Evolutionary conservation across 2,113 vertebrate genomes (phyloP).

Genomic region (Seriola quinqueradiata): DNA sequence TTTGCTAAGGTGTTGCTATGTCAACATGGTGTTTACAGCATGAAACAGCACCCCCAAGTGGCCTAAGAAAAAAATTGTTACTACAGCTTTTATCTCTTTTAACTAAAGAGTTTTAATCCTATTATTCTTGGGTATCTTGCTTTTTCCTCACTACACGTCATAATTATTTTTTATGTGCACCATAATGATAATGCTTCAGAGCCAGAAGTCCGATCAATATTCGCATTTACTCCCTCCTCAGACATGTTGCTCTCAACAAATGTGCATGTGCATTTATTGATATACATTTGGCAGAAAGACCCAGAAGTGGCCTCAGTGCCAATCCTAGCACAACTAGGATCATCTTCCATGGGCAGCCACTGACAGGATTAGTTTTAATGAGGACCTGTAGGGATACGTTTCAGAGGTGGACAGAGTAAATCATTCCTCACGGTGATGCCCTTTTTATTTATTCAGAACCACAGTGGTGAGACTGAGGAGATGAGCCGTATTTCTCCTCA

Average conservation of each 20-base stretch:
- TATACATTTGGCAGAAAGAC: constrained; percentile 8
- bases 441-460: constrained; percentile 61
- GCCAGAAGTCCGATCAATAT: background rate
- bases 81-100: background rate
- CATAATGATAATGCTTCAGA: background rate
- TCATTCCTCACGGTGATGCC: constrained; percentile 37
- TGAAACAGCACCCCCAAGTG: background rate
- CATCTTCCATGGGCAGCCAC: constrained; percentile 5
- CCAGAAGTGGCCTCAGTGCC: background rate
- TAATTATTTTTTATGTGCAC: background rate
- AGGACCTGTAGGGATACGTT: constrained; percentile 43
- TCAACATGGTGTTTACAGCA: background rate
- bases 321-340: background rate
- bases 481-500: background rate
- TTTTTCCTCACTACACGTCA: background rate
- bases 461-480: constrained; percentile 7
- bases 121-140: background rate
- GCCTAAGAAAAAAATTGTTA: background rate
- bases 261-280: constrained; percentile 13
- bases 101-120: background rate
- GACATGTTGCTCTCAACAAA: background rate
- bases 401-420: constrained; percentile 29
- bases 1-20: background rate
- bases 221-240: background rate
- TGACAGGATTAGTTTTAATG: constrained; percentile 56